These are phyloP conservation scores for Rhabdornis inornatus DNA, from an alignment of 2,113 vertebrate species.

Conservation along the genomic window DNA sequence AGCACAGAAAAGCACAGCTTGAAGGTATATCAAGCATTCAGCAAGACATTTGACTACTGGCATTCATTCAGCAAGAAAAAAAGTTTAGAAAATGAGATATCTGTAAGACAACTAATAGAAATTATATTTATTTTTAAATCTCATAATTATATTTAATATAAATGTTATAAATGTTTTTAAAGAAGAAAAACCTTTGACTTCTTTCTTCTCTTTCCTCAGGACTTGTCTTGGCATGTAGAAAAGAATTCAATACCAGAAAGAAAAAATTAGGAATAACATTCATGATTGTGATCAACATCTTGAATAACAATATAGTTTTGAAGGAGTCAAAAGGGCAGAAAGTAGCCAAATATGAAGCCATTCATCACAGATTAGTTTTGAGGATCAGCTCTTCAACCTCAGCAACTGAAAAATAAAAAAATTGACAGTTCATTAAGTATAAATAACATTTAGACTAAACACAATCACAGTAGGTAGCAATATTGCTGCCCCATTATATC, in stretches of 20 bases:
- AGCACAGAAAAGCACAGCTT: background rate
- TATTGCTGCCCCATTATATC: background rate
- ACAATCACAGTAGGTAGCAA: background rate
- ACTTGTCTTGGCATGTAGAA: background rate
- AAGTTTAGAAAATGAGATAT: background rate
- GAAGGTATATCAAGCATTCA: background rate
- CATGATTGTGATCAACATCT: background rate
- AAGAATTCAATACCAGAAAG: background rate
- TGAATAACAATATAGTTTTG: background rate
- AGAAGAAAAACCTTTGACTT: background rate
- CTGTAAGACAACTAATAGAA: background rate
- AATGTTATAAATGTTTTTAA: background rate
- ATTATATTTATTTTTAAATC: conserved; percentile 22
- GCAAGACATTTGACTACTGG: background rate
- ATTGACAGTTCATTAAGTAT: background rate
- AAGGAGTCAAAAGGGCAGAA: background rate
- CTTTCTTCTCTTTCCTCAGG: background rate
- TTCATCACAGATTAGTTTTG: background rate
- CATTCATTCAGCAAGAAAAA: background rate
- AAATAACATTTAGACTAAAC: conserved; percentile 29
- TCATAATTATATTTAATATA: background rate
- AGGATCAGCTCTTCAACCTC: conserved; percentile 20
- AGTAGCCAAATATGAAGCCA: background rate
- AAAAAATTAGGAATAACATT: background rate
- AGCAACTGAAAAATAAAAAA: conserved; percentile 43